These are phyloP conservation scores for Calephelis virginiensis DNA, from an alignment of 1,140 invertebrate species.

Conservation along the genomic window DNA sequence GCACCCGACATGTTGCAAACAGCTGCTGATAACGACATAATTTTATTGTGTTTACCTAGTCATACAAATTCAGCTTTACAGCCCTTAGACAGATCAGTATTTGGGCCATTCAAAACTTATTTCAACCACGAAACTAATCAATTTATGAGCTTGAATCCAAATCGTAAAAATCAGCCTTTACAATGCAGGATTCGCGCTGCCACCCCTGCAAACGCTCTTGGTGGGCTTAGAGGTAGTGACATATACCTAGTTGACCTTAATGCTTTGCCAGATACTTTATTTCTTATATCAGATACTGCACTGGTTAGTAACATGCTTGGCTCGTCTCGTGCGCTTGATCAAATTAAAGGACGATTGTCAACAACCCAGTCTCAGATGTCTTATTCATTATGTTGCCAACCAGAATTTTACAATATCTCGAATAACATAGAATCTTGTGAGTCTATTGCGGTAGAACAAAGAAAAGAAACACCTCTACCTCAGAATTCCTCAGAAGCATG, in stretches of 20 bases:
- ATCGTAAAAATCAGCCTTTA: slow-evolving; percentile 26
- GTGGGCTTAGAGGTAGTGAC: neutral
- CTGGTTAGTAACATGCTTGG: neutral
- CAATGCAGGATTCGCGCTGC: slow-evolving; percentile 22
- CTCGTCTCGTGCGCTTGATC: neutral
- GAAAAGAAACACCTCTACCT: slow-evolving; percentile 20
- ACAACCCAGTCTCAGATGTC: neutral
- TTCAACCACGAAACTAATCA: slow-evolving; percentile 36
- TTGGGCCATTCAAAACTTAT: slow-evolving; percentile 42
- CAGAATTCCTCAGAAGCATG: slow-evolving; percentile 32
- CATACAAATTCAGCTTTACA: slow-evolving; percentile 38
- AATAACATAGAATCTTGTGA: slow-evolving; percentile 11
- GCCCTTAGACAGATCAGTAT: slow-evolving; percentile 43
- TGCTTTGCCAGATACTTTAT: slow-evolving; percentile 17
- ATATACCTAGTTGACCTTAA: slow-evolving; percentile 15
- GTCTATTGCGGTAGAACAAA: slow-evolving; percentile 1
- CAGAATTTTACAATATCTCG: neutral
- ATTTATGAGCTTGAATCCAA: slow-evolving; percentile 35
- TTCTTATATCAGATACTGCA: slow-evolving; percentile 14
- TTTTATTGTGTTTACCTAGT: slow-evolving; percentile 56
- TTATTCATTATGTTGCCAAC: too few relatives aligned
- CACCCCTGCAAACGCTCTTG: slow-evolving; percentile 17
- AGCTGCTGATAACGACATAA: slow-evolving; percentile 51
- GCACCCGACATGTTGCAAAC: slow-evolving; percentile 45
- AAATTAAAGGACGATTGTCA: neutral